A percentile compares a stretch with the other conserved stretches of the same genome.
phyloP scores from a whole-genome alignment of 2,888 invertebrate species.

The Aleiodes alternator region DNA sequence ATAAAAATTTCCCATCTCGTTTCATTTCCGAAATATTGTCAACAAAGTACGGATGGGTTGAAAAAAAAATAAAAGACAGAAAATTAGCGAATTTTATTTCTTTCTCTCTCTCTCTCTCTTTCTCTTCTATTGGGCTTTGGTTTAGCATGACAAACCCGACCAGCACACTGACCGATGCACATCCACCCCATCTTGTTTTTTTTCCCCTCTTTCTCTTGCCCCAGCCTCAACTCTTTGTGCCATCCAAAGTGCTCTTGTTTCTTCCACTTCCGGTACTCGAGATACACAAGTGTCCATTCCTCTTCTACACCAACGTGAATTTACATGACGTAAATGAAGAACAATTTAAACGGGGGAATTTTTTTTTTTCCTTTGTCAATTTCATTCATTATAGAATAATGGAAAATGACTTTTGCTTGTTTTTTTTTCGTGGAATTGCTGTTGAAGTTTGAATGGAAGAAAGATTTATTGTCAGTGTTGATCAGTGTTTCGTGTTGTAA shows the following conservation, averaged over 20 bases:
- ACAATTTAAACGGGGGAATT: conserved; percentile 29
- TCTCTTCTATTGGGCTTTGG: conserved; percentile 36
- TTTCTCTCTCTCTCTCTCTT: neutral
- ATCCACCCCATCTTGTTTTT: conserved; percentile 2
- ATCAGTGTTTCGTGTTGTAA: no score
- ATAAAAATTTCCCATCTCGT: no score
- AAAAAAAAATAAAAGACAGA: conserved; percentile 25
- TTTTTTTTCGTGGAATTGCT: neutral
- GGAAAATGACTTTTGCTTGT: neutral
- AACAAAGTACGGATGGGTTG: no score
- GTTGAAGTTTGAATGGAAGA: neutral
- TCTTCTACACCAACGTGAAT: conserved; percentile 40
- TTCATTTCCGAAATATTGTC: no score
- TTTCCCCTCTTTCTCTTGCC: conserved; percentile 5
- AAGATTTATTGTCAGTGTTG: no score
- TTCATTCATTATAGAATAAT: conserved; percentile 11
- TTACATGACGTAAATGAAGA: conserved; percentile 45
- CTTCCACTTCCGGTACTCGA: conserved; percentile 40
- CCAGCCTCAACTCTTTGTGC: conserved; percentile 4
- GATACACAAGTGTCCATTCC: conserved; percentile 27
- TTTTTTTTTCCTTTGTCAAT: conserved; percentile 18
- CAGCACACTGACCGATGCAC: conserved; percentile 43
- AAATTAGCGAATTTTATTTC: conserved; percentile 47
- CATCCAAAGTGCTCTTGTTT: conserved; percentile 30
- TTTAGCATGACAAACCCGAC: conserved; percentile 52